Evolutionary conservation across 1,140 invertebrate genomes (phyloP).

Genomic region (Colletes latitarsis): DNA sequence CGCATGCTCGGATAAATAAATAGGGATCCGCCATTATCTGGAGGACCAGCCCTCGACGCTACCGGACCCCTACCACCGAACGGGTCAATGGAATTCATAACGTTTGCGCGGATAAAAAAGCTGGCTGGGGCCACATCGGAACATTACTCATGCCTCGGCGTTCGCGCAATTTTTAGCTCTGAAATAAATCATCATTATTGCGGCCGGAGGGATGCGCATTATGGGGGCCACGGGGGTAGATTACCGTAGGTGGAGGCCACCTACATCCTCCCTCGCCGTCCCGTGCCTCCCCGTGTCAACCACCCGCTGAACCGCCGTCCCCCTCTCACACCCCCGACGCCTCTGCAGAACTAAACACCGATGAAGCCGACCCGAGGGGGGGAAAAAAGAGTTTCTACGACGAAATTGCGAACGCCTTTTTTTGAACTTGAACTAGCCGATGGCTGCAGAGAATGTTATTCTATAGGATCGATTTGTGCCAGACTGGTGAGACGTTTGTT

Average conservation of each 20-base stretch:
- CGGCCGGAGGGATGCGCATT: slow-evolving; percentile 77
- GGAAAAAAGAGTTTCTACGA: neutral
- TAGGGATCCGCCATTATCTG: slow-evolving; percentile 76
- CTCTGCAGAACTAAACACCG: slow-evolving; percentile 48
- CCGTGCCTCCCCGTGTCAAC: neutral
- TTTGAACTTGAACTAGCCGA: no score
- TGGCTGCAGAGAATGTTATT: no score
- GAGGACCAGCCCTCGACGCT: slow-evolving; percentile 74
- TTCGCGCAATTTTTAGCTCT: slow-evolving; percentile 79
- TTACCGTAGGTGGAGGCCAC: slow-evolving; percentile 71
- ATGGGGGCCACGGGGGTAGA: slow-evolving; percentile 75
- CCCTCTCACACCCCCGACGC: neutral
- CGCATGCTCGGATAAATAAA: slow-evolving; percentile 75
- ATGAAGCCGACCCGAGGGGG: slow-evolving; percentile 25
- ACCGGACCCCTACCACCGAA: slow-evolving; percentile 64
- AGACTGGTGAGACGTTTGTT: no score
- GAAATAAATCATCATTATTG: slow-evolving; percentile 81
- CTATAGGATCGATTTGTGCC: no score
- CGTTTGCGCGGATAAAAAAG: slow-evolving; percentile 74
- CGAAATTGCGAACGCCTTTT: neutral
- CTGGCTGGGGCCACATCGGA: slow-evolving; percentile 72
- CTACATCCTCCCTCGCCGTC: slow-evolving; percentile 12
- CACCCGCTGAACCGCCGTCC: neutral
- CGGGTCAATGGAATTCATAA: slow-evolving; percentile 79
- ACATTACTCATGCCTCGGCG: slow-evolving; percentile 78